These are phyloP conservation scores for Malurus elegans DNA, from an alignment of 2,113 vertebrate species.

Conservation along the genomic window DNA sequence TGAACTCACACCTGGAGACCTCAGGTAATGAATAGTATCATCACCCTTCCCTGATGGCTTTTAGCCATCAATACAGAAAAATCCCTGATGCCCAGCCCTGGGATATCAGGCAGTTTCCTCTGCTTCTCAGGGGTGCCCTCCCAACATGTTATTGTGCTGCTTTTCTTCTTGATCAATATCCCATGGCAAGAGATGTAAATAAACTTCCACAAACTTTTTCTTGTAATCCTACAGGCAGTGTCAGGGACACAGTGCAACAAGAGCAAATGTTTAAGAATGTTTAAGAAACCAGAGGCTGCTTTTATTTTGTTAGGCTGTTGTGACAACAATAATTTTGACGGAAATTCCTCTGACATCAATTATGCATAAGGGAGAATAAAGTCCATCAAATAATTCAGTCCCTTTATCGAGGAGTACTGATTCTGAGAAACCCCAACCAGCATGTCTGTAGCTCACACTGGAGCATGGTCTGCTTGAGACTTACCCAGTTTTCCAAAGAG, in stretches of 20 bases:
- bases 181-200: background rate
- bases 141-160: background rate
- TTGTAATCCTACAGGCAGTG: background rate
- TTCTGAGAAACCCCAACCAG: background rate
- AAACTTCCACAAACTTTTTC: background rate
- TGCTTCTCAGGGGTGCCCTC: background rate
- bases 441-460: background rate
- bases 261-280: background rate
- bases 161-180: background rate
- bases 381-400: background rate
- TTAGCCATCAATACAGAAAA: background rate
- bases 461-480: slow-evolving; percentile 26
- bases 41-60: background rate
- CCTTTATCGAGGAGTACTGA: background rate
- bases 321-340: background rate
- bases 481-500: slow-evolving; percentile 97
- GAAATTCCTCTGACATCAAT: background rate
- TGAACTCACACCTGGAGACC: background rate
- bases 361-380: background rate
- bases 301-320: background rate
- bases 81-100: background rate
- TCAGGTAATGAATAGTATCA: background rate
- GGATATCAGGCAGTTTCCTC: background rate
- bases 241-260: background rate
- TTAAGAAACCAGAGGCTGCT: background rate